Evolutionary conservation across 2,113 vertebrate genomes (phyloP).

Genomic region (Chamaetylas fuelleborni): DNA sequence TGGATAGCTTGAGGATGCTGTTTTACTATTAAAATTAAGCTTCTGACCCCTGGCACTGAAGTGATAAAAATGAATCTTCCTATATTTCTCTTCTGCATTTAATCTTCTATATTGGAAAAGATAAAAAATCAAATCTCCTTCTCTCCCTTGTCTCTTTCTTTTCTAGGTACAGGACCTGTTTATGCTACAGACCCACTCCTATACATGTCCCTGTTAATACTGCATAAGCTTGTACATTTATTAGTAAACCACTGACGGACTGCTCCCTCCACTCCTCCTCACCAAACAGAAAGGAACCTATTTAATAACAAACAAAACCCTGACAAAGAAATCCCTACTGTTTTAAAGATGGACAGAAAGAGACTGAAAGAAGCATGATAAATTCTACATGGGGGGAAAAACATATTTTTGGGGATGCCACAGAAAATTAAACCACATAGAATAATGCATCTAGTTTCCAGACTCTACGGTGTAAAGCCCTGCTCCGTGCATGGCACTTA

Average conservation of each 20-base stretch:
- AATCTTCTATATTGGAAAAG: conserved; percentile 36
- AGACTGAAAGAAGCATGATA: conserved; percentile 81
- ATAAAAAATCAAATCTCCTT: conserved; percentile 25
- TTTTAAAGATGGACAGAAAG: conserved; percentile 68
- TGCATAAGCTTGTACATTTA: conserved; percentile 84
- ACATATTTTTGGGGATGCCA: conserved; percentile 75
- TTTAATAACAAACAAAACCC: conserved; percentile 1
- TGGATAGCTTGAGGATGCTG: conserved; percentile 33
- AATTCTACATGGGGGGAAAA: conserved; percentile 66
- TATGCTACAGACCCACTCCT: conserved; percentile 78
- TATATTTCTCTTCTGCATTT: conserved; percentile 36
- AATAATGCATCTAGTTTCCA: conserved; percentile 79
- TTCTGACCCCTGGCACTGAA: conserved; percentile 49
- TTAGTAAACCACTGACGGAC: conserved; percentile 83
- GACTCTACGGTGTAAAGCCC: conserved; percentile 70
- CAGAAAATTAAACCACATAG: conserved; percentile 71
- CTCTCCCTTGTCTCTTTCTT: conserved; percentile 23
- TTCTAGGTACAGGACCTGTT: conserved; percentile 80
- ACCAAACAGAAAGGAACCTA: conserved; percentile 48
- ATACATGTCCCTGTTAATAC: conserved; percentile 79
- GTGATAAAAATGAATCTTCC: conserved; percentile 57
- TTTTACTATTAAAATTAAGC: conserved; percentile 65
- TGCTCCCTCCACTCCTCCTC: conserved; percentile 15
- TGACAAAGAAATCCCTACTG: conserved; percentile 22
- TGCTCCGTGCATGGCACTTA: conserved; percentile 74